phyloP scores from a whole-genome alignment of 1,140 invertebrate genomes.

The Zaprionus ghesquierei region DNA sequence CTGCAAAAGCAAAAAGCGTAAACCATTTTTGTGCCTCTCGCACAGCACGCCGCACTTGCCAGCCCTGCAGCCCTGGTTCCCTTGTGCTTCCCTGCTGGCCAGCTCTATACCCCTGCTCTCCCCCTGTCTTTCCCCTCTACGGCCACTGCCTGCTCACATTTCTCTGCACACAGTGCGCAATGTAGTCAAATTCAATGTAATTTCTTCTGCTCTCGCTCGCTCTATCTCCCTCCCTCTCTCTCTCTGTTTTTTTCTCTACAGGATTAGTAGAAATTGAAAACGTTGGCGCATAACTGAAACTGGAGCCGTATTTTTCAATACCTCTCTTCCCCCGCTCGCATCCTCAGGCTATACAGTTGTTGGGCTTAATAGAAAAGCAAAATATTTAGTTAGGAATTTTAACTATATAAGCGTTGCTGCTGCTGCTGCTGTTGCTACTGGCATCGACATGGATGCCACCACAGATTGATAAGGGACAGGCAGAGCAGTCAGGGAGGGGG shows the following conservation, averaged over 20 bases:
- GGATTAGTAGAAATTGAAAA: conserved; percentile 75
- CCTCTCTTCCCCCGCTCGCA: not conserved
- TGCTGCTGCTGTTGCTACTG: too few species aligned
- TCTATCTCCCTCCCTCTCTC: not conserved
- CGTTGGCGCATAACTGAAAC: conserved; percentile 7
- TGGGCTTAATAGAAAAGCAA: conserved; percentile 60
- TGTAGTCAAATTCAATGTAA: conserved; percentile 59
- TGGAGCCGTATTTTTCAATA: not conserved
- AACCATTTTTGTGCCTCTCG: conserved; percentile 22
- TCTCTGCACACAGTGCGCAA: conserved; percentile 6
- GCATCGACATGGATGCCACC: conserved; percentile 10
- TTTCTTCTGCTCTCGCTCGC: conserved; percentile 37
- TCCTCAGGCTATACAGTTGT: not conserved
- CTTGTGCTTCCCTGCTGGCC: not conserved
- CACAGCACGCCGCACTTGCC: not conserved
- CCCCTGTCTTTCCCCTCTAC: not conserved
- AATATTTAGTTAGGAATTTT: conserved; percentile 72
- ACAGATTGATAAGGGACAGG: not conserved
- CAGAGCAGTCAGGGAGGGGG: not conserved
- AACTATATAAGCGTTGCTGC: conserved; percentile 34
- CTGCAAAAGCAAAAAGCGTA: conserved; percentile 28
- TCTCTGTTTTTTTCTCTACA: conserved; percentile 3
- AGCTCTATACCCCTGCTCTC: not conserved
- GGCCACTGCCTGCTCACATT: not conserved
- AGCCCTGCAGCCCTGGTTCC: not conserved